Evolutionary conservation across 2,888 invertebrate species (phyloP), one percentile per base, ranked within the genome.

Genomic region (Lymantria dispar): DNA sequence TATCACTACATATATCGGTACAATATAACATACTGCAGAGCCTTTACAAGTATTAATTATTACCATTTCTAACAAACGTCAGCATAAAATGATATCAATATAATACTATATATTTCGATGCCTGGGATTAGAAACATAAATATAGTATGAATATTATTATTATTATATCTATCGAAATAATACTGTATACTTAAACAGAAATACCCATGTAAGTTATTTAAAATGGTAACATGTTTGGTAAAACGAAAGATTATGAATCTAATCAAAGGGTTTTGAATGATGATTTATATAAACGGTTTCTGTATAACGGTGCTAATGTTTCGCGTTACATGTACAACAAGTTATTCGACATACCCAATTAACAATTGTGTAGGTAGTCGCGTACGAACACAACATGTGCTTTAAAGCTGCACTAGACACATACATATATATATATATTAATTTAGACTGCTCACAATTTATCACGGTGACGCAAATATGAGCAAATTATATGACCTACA

Each of bases 171-270:
- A 68, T 68, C 65, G 72, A 71, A 75, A 74, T 82, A 82, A 83
- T 83, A 84, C 83, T 80, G 80, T 71, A 69, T 71, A 67, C 68
- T 29, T 67, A 68, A 63, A 66, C 56, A 72, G 67, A 72, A 63
- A 59, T 66, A 53, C 53, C 56, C 67, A 56, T 60, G 62, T 62
- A 64, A 63, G 63, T 66, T 69, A 69, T 70, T 65, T 66, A 72
- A 73, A 78, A 80, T 83, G 83, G 82, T 83, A 83, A 83, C 81
- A 75, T 68, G 72, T 70, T 70, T 76, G 80, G 79, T 81, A 82
- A 83, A 71, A 60, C 63, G 8, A 58, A 70, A 58, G 57, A 65
- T 60, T 71, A 71, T 74, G 68, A 48, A 63, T 70, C 73, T 71
- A 76, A 78, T 73, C 62, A 56, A 70, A 78, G 72, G 74, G 72